phyloP scores from a whole-genome alignment of 2,113 vertebrate species.

The Pachypanchax playfairii region DNA sequence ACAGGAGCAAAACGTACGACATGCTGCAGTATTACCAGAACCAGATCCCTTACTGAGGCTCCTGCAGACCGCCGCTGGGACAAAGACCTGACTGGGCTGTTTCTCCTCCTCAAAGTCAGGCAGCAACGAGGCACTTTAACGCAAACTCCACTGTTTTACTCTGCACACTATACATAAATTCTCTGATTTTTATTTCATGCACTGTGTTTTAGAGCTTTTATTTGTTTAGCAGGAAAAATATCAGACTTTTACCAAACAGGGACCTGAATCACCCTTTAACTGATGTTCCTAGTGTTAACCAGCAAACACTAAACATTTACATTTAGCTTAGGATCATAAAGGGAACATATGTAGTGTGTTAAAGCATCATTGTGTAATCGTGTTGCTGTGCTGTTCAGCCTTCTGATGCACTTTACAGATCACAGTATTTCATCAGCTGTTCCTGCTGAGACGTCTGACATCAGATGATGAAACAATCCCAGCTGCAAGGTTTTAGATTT shows the following conservation, averaged over 20 bases:
- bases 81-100: not conserved
- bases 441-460: slow-evolving; percentile 22
- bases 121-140: slow-evolving; percentile 27
- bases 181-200: slow-evolving; percentile 21
- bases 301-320: slow-evolving; percentile 28
- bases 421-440: slow-evolving; percentile 37
- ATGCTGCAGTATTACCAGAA: slow-evolving; percentile 99
- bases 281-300: slow-evolving; percentile 41
- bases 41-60: slow-evolving; percentile 94
- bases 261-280: slow-evolving; percentile 58
- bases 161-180: slow-evolving; percentile 1
- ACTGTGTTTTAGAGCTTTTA: slow-evolving; percentile 6
- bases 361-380: slow-evolving; percentile 23
- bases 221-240: slow-evolving; percentile 1
- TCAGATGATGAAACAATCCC: slow-evolving; percentile 18
- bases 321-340: slow-evolving; percentile 21
- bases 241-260: slow-evolving; percentile 27
- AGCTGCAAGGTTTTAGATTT: slow-evolving; percentile 4
- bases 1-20: slow-evolving; percentile 97
- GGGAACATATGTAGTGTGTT: slow-evolving; percentile 40
- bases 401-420: slow-evolving; percentile 70
- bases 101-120: slow-evolving; percentile 10
- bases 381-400: slow-evolving; percentile 41
- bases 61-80: not conserved
- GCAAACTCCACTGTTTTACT: slow-evolving; percentile 12